Conservation (phyloP, 2,888 invertebrate species). For the Galerucella calmariensis region DNA sequence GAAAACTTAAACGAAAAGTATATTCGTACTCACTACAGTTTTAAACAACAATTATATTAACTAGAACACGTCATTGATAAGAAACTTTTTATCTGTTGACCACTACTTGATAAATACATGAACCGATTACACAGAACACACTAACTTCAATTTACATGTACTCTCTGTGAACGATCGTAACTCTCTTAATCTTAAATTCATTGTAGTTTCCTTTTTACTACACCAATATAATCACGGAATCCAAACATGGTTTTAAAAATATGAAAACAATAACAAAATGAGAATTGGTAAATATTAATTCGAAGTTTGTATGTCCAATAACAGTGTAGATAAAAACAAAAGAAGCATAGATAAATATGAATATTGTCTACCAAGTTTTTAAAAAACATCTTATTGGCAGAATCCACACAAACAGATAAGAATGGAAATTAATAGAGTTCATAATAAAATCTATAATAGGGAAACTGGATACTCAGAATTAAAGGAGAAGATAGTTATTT, state of each 20-base stretch:
- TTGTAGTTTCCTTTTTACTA: background rate
- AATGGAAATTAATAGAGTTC: too few species aligned
- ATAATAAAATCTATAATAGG: too few species aligned
- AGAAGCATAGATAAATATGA: too few species aligned
- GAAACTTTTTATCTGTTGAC: conserved; percentile 3
- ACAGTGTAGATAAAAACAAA: too few species aligned
- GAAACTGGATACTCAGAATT: too few species aligned
- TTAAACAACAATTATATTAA: background rate
- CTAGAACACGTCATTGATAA: background rate
- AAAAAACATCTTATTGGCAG: too few species aligned
- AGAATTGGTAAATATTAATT: background rate
- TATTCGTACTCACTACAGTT: background rate
- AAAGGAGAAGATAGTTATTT: too few species aligned
- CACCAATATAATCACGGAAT: background rate
- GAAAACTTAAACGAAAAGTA: background rate
- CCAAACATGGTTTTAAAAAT: background rate
- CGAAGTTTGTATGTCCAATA: too few species aligned
- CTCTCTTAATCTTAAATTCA: background rate
- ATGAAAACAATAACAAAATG: background rate
- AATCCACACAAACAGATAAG: too few species aligned
- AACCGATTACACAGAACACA: background rate
- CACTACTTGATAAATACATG: background rate
- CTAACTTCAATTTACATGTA: background rate
- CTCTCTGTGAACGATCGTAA: background rate
- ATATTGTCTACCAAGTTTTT: too few species aligned